Percentiles rank a stretch among this genome's conserved stretches.
phyloP scores from a whole-genome alignment of 2,888 invertebrate genomes.

The Lycaena phlaeas region DNA sequence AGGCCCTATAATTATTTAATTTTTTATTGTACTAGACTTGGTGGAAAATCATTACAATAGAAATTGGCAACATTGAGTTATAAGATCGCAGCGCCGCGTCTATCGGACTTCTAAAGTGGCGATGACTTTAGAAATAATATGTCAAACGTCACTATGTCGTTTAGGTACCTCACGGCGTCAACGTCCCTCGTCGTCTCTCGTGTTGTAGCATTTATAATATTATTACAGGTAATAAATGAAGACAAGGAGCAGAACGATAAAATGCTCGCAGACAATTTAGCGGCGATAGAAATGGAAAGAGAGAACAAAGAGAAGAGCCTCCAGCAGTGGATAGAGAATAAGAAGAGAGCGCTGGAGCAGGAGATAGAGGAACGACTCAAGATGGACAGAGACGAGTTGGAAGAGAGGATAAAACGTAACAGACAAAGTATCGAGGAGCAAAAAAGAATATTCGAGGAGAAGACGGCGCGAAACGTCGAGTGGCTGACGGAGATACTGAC shows the following conservation, averaged over 20 bases:
- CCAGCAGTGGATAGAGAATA: constrained; percentile 32
- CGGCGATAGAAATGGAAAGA: background rate
- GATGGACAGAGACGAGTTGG: constrained; percentile 27
- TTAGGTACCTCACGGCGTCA: too few relatives aligned
- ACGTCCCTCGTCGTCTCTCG: too few relatives aligned
- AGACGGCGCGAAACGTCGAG: constrained; percentile 26
- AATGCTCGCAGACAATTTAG: constrained; percentile 23
- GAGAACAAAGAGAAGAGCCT: background rate
- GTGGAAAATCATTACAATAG: too few relatives aligned
- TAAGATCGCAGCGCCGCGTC: too few relatives aligned
- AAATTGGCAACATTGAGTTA: too few relatives aligned
- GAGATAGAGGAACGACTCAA: constrained; percentile 36
- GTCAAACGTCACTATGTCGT: too few relatives aligned
- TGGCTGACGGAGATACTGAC: constrained; percentile 28
- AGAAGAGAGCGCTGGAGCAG: constrained; percentile 24
- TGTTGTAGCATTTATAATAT: too few relatives aligned
- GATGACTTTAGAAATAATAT: too few relatives aligned
- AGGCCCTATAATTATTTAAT: too few relatives aligned
- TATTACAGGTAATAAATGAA: constrained; percentile 19
- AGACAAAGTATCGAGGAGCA: constrained; percentile 33
- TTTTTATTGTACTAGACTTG: too few relatives aligned
- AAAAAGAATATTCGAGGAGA: constrained; percentile 27
- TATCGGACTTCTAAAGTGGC: too few relatives aligned
- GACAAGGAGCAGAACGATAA: constrained; percentile 23
- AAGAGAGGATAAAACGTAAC: constrained; percentile 30